These are phyloP conservation scores for Narcine bancroftii DNA, from an alignment of 2,113 vertebrate species.

Conservation along the genomic window DNA sequence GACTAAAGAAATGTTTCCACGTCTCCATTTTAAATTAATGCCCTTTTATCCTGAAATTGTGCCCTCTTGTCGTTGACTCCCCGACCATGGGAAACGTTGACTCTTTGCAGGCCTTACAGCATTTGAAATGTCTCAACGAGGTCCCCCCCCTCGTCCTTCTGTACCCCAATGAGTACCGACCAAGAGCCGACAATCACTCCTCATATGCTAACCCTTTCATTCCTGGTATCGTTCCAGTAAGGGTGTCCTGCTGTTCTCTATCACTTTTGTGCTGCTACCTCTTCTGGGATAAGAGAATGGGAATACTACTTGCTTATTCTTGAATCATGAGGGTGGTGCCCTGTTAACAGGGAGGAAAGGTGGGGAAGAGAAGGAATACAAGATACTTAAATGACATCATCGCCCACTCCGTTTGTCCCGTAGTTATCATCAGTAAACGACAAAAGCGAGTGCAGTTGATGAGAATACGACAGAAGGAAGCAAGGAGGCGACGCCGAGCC, in stretches of 20 bases:
- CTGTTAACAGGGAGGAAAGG: not conserved
- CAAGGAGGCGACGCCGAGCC: conserved; percentile 71
- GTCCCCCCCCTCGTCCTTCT: no score
- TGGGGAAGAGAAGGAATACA: not conserved
- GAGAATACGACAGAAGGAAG: conserved; percentile 86
- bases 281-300: not conserved
- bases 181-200: no score
- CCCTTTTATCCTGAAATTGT: no score
- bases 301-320: not conserved
- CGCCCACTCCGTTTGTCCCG: not conserved
- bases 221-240: no score
- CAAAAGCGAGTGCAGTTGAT: conserved; percentile 85
- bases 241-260: not conserved
- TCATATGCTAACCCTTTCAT: no score
- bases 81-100: no score
- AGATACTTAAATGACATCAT: not conserved
- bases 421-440: conserved; percentile 93
- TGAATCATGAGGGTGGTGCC: not conserved
- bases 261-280: not conserved
- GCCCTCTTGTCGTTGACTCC: no score
- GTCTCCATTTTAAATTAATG: no score
- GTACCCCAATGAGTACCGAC: no score
- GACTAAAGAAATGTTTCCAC: no score
- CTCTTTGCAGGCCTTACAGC: no score
- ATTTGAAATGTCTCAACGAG: no score